phyloP scores from a whole-genome alignment of 2,113 vertebrate species.

The Colinus virginianus region DNA sequence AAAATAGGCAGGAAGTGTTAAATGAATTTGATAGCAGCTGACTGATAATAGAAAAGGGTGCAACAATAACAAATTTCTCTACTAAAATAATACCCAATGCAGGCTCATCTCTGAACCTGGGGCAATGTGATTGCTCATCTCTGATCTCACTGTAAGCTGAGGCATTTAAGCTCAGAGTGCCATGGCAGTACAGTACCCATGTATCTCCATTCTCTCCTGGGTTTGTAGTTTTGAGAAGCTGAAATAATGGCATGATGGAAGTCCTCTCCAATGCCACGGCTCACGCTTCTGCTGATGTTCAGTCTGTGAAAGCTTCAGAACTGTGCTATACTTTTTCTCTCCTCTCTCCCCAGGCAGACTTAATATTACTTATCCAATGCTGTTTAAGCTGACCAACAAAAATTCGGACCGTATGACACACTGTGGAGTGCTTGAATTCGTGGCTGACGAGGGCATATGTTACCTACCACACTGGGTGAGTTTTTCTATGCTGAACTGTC shows the following conservation, averaged over 20 bases:
- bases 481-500: background rate
- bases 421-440: slow-evolving; percentile 97
- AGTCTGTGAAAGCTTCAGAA: background rate
- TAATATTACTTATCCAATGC: slow-evolving; percentile 98
- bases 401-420: slow-evolving; percentile 97
- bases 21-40: background rate
- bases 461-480: slow-evolving; percentile 98
- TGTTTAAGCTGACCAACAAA: slow-evolving; percentile 98
- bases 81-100: background rate
- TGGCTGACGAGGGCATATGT: slow-evolving; percentile 97
- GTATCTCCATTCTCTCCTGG: background rate
- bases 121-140: too few species aligned
- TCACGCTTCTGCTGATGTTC: background rate
- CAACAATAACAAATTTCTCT: background rate
- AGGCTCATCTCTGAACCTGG: background rate
- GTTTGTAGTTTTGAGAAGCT: background rate
- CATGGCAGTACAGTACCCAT: accelerated
- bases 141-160: too few species aligned
- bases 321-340: background rate
- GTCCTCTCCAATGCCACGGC: background rate
- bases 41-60: background rate
- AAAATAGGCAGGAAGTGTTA: background rate
- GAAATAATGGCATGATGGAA: background rate
- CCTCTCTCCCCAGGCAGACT: slow-evolving; percentile 85
- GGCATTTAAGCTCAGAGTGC: background rate